Evolutionary conservation across 2,797 vertebrate genomes (phyloP).

Genomic region (Orestias chungarensis): DNA sequence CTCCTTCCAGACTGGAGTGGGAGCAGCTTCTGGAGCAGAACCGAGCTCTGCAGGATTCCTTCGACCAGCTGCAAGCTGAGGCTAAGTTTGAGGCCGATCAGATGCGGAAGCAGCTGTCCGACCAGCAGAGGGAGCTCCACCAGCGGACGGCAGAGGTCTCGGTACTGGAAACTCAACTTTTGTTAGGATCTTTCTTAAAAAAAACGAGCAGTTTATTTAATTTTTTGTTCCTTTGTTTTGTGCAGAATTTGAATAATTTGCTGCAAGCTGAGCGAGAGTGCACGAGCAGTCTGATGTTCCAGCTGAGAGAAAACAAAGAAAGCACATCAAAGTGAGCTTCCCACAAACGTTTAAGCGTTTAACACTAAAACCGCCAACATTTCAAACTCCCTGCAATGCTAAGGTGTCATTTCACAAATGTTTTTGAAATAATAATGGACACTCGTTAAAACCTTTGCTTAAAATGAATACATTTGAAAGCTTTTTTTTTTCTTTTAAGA

Average conservation of each 20-base stretch:
- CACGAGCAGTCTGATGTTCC: slow-evolving; percentile 82
- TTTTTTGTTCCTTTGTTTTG: slow-evolving; percentile 10
- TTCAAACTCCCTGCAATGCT: too few relatives aligned
- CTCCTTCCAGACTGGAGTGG: slow-evolving; percentile 84
- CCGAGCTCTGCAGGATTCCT: slow-evolving; percentile 88
- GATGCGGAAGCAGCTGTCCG: slow-evolving; percentile 82
- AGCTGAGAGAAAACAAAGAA: slow-evolving; percentile 90
- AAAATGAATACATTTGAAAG: too few relatives aligned
- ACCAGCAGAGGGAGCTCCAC: slow-evolving; percentile 80
- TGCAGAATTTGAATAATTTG: slow-evolving; percentile 83
- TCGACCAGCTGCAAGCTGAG: slow-evolving; percentile 92
- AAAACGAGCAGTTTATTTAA: too few relatives aligned
- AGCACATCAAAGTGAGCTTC: slow-evolving; percentile 89
- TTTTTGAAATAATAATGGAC: too few relatives aligned
- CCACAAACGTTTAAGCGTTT: too few relatives aligned
- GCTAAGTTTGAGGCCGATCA: slow-evolving; percentile 91
- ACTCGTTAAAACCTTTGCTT: too few relatives aligned
- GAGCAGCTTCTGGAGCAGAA: slow-evolving; percentile 91
- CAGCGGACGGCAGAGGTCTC: slow-evolving; percentile 81
- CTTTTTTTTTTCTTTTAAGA: too few relatives aligned
- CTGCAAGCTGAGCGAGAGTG: slow-evolving; percentile 85
- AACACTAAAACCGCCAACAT: too few relatives aligned
- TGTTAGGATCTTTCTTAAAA: not conserved
- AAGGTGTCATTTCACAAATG: too few relatives aligned
- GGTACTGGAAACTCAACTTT: slow-evolving; percentile 55